Base-by-base conservation (phyloP, 2,797 vertebrate genomes). In the Momotus momota region DNA sequence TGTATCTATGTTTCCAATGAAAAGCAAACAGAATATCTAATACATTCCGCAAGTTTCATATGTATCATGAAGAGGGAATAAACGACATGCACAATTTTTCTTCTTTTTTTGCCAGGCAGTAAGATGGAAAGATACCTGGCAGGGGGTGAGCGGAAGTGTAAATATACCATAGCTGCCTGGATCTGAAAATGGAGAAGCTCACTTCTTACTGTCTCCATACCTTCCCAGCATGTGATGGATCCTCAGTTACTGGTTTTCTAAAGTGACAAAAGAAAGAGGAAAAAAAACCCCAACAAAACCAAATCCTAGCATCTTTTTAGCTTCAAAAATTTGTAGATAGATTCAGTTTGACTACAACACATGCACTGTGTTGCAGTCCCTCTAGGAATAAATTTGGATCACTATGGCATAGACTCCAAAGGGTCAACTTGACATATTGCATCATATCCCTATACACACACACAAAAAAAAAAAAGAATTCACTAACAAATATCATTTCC, bases 351-450 rank as follows among this genome's bases (percentile, higher is more conserved):
- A 75, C 51, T 91, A 27, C 43, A 79, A 29, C 43, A 77, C 58
- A n/a, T 40, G 9, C 38, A 79, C 22, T 77, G 41, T 23, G 19
- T 1, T 31, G 55, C 48, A 66, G 55, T 66, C 43, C 52, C 77
- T 96, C 48, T 64, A 96, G 88, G 86, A 94, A 80, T 86, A 93
- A 86, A 65, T 94, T 84, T 80, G 87, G 77, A 88, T 80, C 51
- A 49, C 49, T 85, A 38, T 74, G 73, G 67, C 83, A 67, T 60
- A 73, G 77, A 52, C 43, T 91, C 85, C 55, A 70, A 91, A 86
- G 91, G 69, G 94, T 93, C 92, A 93, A 90, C 67, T 64, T 93
- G 92, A 95, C 73, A 94, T 88, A 90, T 96, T 95, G 85, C 94
- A 84, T 82, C 92, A 96, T 71, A 91, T 84, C 55, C 43, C 89